These are phyloP conservation scores for Bruchidius siliquastri DNA, from an alignment of 2,888 invertebrate species.

Conservation along the genomic window DNA sequence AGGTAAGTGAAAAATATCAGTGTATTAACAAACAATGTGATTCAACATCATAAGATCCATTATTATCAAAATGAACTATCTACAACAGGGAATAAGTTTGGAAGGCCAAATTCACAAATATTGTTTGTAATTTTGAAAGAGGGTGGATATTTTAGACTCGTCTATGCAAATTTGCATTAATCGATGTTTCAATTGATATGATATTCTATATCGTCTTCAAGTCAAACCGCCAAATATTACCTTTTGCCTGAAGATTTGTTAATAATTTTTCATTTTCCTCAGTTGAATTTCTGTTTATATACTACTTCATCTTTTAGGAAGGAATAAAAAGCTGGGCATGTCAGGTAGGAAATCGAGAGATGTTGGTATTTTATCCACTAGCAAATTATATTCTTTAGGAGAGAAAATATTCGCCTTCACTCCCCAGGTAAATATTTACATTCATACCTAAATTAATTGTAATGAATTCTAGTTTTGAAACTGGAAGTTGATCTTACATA, in stretches of 20 bases:
- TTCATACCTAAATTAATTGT: not conserved
- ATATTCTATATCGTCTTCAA: too few species aligned
- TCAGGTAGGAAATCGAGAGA: constrained; percentile 95
- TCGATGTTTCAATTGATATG: too few species aligned
- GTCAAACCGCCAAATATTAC: too few species aligned
- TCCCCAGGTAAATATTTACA: constrained; percentile 74
- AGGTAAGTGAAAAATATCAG: constrained; percentile 50
- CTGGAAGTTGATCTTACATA: too few species aligned
- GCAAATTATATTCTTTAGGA: constrained; percentile 93
- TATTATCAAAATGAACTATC: constrained; percentile 8
- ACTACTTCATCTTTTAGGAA: constrained; percentile 55
- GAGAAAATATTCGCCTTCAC: constrained; percentile 97
- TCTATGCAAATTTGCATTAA: too few species aligned
- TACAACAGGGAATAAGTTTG: not conserved
- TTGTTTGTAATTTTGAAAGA: not conserved
- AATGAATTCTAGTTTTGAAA: too few species aligned
- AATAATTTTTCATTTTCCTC: too few species aligned
- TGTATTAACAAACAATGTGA: too few species aligned
- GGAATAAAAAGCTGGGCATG: constrained; percentile 87
- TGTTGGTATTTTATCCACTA: constrained; percentile 95
- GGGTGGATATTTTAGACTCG: too few species aligned
- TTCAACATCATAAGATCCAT: too few species aligned
- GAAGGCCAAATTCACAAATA: too few species aligned
- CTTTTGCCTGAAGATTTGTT: too few species aligned
- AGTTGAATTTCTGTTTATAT: not conserved